Evolutionary conservation across 2,888 invertebrate genomes (phyloP).

Genomic region (Unio delphinus): DNA sequence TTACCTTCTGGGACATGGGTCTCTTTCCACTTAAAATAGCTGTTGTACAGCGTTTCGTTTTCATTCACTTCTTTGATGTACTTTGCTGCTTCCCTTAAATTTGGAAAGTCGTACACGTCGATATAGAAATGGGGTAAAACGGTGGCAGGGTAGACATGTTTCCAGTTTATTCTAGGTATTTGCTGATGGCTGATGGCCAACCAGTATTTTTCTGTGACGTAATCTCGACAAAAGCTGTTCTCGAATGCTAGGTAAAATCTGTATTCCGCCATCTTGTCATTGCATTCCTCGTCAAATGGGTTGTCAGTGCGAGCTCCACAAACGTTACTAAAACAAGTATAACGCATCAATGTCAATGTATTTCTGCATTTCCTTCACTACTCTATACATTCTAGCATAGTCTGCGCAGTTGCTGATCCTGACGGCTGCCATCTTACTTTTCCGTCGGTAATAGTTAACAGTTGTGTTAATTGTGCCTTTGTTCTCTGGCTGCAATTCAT

Average conservation of each 20-base stretch:
- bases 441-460: slow-evolving; percentile 7
- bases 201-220: slow-evolving; percentile 28
- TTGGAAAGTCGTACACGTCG: slow-evolving; percentile 16
- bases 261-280: slow-evolving; percentile 6
- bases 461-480: neutral
- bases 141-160: slow-evolving; percentile 8
- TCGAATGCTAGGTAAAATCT: slow-evolving; percentile 23
- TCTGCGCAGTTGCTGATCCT: slow-evolving; percentile 24
- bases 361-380: slow-evolving; percentile 10
- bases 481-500: slow-evolving; percentile 6
- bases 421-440: slow-evolving; percentile 4
- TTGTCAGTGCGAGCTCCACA: slow-evolving; percentile 5
- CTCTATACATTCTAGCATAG: slow-evolving; percentile 15
- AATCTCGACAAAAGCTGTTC: slow-evolving; percentile 20
- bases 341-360: slow-evolving; percentile 11
- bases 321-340: slow-evolving; percentile 6
- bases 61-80: slow-evolving; percentile 20
- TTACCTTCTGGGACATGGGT: slow-evolving; percentile 19
- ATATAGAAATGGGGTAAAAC: slow-evolving; percentile 21
- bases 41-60: slow-evolving; percentile 19
- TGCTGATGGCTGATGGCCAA: slow-evolving; percentile 8
- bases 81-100: slow-evolving; percentile 15
- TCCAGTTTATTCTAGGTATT: slow-evolving; percentile 21
- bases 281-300: slow-evolving; percentile 4
- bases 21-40: slow-evolving; percentile 21